Conservation (phyloP, 1,140 invertebrate genomes). For the Himalopsyche phryganea region DNA sequence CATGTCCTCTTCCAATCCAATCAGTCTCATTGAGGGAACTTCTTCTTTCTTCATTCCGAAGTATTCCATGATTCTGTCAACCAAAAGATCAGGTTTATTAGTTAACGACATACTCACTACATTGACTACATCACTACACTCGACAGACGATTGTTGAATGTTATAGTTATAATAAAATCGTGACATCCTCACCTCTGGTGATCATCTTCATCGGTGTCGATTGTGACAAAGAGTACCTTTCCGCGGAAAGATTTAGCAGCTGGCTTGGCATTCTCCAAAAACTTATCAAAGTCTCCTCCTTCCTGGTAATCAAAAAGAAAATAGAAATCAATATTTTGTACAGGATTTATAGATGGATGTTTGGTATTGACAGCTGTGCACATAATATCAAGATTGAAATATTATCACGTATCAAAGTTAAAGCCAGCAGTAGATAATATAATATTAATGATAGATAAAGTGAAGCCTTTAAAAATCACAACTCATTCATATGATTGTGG, state of each 20-base stretch:
- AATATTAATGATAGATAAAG: no score
- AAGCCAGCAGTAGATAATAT: no score
- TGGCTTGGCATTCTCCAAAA: slow-evolving; percentile 69
- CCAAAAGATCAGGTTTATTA: no score
- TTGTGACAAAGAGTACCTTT: slow-evolving; percentile 91
- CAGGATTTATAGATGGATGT: neutral
- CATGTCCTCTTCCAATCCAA: slow-evolving; percentile 96
- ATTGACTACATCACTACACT: no score
- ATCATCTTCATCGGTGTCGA: slow-evolving; percentile 93
- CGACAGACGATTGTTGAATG: no score
- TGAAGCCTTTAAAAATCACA: no score
- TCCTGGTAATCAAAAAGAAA: slow-evolving; percentile 45
- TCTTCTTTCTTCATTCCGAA: slow-evolving; percentile 95
- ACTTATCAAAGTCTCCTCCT: slow-evolving; percentile 75
- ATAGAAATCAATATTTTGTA: slow-evolving; percentile 1
- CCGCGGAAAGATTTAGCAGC: slow-evolving; percentile 88
- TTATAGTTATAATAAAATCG: neutral
- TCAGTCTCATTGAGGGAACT: slow-evolving; percentile 88
- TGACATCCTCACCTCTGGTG: slow-evolving; percentile 72
- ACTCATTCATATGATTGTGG: no score
- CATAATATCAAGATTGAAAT: neutral
- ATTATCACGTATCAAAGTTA: no score
- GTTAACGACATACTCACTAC: no score
- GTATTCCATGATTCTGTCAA: slow-evolving; percentile 86
- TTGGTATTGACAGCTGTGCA: neutral